A percentile compares a stretch with the other conserved stretches of the same genome.
Conservation (phyloP, 2,888 invertebrate species). For the Allacma fusca region DNA sequence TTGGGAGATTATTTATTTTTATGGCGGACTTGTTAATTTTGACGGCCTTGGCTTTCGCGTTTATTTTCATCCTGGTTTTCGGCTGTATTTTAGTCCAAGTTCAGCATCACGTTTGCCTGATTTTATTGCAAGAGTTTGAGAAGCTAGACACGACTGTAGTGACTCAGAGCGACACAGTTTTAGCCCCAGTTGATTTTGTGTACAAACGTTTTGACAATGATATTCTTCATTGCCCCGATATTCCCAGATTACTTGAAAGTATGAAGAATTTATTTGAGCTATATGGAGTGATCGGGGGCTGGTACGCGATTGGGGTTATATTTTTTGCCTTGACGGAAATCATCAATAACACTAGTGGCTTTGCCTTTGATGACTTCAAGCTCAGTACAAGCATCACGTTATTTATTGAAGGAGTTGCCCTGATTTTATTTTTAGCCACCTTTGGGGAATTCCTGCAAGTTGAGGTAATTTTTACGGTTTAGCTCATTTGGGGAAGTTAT, state of each 20-base stretch:
- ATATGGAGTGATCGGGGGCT: not conserved
- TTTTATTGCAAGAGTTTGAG: not conserved
- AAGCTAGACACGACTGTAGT: not conserved
- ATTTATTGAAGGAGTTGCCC: not conserved
- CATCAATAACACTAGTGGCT: not conserved
- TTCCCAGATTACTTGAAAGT: not conserved
- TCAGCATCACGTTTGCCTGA: not conserved
- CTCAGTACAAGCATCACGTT: not conserved
- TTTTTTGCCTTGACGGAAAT: slow-evolving; percentile 1
- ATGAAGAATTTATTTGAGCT: not conserved
- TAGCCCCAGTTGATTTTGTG: not conserved
- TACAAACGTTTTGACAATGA: too few relatives aligned
- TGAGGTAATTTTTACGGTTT: too few relatives aligned
- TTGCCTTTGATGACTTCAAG: not conserved
- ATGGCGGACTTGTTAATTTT: not conserved
- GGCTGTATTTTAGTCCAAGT: not conserved
- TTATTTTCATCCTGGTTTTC: not conserved
- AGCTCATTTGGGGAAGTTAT: too few relatives aligned
- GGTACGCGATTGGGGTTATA: not conserved
- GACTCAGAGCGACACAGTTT: not conserved
- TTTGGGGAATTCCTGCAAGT: slow-evolving; percentile 1
- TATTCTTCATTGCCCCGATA: not conserved
- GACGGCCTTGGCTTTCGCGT: not conserved
- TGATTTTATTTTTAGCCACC: not conserved
- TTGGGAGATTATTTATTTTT: not conserved